These are phyloP conservation scores for Ctenicera cuprea DNA, from an alignment of 2,888 invertebrate species.

Conservation along the genomic window DNA sequence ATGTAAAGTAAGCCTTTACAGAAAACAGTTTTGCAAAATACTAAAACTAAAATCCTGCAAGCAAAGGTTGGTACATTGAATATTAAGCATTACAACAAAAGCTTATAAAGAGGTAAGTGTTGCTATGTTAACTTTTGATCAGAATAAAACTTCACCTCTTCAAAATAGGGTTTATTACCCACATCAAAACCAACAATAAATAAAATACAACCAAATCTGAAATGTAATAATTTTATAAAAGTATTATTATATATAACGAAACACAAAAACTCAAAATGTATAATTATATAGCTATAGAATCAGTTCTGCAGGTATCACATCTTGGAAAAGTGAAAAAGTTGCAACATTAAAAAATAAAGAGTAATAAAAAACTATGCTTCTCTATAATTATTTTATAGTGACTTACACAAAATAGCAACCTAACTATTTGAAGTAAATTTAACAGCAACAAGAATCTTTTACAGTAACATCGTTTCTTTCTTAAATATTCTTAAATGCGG, in stretches of 20 bases:
- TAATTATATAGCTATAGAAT: background rate
- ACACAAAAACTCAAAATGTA: background rate
- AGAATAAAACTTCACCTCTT: background rate
- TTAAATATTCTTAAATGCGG: background rate
- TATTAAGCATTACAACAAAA: conserved; percentile 3
- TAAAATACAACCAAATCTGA: background rate
- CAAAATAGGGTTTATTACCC: background rate
- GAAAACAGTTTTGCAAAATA: background rate
- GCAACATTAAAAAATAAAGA: conserved; percentile 15
- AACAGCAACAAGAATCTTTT: background rate
- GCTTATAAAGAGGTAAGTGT: background rate
- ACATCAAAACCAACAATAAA: background rate
- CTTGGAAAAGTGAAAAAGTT: background rate
- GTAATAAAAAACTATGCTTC: background rate
- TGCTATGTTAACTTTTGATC: background rate
- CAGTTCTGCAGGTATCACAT: conserved; percentile 20
- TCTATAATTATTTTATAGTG: too few relatives aligned
- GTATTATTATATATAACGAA: background rate
- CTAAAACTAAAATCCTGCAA: background rate
- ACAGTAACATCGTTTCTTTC: background rate
- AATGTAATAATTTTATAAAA: background rate
- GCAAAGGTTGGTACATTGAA: background rate
- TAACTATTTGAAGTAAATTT: background rate
- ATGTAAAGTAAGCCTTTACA: conserved; percentile 1
- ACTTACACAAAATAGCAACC: background rate